Percentiles rank a stretch among this genome's conserved stretches.
Evolutionary conservation across 2,888 invertebrate genomes (phyloP).

Genomic region (Caenorhabditis drosophilae): DNA sequence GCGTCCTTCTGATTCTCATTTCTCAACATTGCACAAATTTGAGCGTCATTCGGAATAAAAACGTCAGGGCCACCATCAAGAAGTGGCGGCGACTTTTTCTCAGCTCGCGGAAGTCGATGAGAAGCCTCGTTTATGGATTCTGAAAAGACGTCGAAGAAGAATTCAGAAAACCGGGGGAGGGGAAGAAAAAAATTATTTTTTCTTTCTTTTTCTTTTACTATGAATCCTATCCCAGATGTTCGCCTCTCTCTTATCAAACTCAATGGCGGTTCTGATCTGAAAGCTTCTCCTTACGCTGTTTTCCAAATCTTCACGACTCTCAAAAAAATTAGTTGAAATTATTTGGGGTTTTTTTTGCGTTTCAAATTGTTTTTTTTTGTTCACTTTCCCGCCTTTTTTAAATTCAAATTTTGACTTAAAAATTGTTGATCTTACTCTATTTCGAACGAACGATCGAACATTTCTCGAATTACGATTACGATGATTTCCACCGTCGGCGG

Average conservation of each 20-base stretch:
- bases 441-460: too few relatives aligned
- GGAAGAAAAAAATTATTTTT: too few relatives aligned
- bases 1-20: conserved; percentile 1
- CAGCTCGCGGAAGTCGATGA: too few relatives aligned
- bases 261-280: conserved; percentile 20
- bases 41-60: background rate
- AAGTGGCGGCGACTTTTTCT: background rate
- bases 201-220: too few relatives aligned
- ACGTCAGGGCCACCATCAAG: background rate
- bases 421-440: too few relatives aligned
- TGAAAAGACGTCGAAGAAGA: too few relatives aligned
- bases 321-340: background rate
- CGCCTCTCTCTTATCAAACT: conserved; percentile 14
- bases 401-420: too few relatives aligned
- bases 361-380: background rate
- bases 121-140: too few relatives aligned
- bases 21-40: conserved; percentile 1
- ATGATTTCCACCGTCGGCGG: too few relatives aligned
- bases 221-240: conserved; percentile 16
- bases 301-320: conserved; percentile 17
- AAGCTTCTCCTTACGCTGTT: conserved; percentile 13
- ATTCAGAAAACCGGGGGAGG: too few relatives aligned
- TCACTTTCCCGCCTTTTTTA: background rate
- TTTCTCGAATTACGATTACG: too few relatives aligned
- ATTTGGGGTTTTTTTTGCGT: background rate